A percentile compares a stretch with the other conserved stretches of the same genome.
These are phyloP conservation scores for Jacana jacana DNA, from an alignment of 2,113 vertebrate species.

Conservation along the genomic window DNA sequence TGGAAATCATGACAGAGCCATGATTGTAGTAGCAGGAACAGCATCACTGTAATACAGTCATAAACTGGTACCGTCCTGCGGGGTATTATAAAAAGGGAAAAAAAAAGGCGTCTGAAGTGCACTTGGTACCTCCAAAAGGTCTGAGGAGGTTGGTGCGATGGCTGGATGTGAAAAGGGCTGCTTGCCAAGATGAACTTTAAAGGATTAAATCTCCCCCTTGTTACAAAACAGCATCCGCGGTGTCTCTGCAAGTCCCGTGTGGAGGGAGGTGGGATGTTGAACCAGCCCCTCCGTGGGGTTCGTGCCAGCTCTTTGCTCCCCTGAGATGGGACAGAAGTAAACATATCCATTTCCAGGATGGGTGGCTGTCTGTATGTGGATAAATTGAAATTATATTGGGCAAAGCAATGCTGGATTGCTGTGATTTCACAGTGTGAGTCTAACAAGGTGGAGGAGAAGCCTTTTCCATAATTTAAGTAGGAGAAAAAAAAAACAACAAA, in stretches of 20 bases:
- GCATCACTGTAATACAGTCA: background rate
- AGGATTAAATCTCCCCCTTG: background rate
- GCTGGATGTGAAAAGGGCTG: background rate
- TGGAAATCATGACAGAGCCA: slow-evolving; percentile 8
- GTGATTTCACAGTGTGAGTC: background rate
- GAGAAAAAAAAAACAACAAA: background rate
- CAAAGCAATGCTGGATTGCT: background rate
- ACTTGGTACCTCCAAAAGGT: background rate
- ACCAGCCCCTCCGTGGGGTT: background rate
- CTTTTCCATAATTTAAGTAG: background rate
- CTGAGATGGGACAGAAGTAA: background rate
- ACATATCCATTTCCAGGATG: background rate
- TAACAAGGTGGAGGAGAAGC: background rate
- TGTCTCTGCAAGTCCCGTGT: accelerated
- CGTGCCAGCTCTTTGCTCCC: background rate
- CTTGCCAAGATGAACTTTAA: background rate
- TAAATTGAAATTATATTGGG: background rate
- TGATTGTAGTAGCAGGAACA: slow-evolving; percentile 20
- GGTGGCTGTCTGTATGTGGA: background rate
- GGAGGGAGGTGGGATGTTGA: background rate
- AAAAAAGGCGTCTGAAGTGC: background rate
- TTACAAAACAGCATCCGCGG: accelerated
- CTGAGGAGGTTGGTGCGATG: background rate
- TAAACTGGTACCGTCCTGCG: background rate
- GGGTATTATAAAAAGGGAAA: background rate